Conservation (phyloP, 2,797 vertebrate genomes). For the Melanotaenia boesemani region DNA sequence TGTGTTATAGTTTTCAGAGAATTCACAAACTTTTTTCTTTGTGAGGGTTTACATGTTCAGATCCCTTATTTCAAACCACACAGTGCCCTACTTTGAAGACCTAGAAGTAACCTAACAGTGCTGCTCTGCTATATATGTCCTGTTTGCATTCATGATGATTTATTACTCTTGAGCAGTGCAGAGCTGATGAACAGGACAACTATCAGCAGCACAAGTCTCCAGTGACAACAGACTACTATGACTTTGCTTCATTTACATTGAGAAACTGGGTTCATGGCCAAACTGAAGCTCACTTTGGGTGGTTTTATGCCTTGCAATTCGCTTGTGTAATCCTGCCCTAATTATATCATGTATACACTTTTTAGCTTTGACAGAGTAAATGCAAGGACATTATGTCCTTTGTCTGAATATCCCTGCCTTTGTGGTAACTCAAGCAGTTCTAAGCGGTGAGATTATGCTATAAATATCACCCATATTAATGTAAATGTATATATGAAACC, state of each 20-base stretch:
- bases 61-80: constrained; percentile 37
- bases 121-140: constrained; percentile 54
- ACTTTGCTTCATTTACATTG: constrained; percentile 65
- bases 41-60: constrained; percentile 15
- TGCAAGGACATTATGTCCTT: constrained; percentile 52
- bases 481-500: constrained; percentile 39
- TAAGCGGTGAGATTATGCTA: constrained; percentile 10
- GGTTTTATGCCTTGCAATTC: constrained; percentile 35
- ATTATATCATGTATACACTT: constrained; percentile 36
- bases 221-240: constrained; percentile 61
- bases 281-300: constrained; percentile 35
- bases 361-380: constrained; percentile 40
- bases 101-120: constrained; percentile 52
- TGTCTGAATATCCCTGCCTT: constrained; percentile 22
- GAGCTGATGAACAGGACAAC: constrained; percentile 57
- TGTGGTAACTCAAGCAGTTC: constrained; percentile 9
- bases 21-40: constrained; percentile 23
- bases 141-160: constrained; percentile 72
- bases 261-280: constrained; percentile 62
- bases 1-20: constrained; percentile 1
- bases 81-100: constrained; percentile 68
- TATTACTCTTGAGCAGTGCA: constrained; percentile 71
- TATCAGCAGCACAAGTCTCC: constrained; percentile 69
- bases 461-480: constrained; percentile 11
- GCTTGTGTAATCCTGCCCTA: constrained; percentile 53